These are phyloP conservation scores for Rhagonycha lutea DNA, from an alignment of 2,888 invertebrate genomes.

Conservation along the genomic window DNA sequence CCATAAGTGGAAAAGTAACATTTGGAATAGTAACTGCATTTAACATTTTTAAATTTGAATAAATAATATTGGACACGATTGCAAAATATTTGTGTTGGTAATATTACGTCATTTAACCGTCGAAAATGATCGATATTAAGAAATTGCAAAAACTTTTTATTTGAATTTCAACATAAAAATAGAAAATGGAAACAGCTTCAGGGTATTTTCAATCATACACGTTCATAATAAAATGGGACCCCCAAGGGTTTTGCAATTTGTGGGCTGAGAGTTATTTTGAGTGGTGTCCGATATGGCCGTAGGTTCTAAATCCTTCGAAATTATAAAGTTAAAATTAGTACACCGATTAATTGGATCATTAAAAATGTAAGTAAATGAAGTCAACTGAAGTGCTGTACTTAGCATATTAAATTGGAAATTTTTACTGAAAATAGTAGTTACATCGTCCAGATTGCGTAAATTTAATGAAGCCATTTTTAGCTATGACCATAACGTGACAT, in stretches of 20 bases:
- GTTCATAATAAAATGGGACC: neutral
- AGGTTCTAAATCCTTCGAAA: neutral
- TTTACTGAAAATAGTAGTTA: neutral
- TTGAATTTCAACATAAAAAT: too few species aligned
- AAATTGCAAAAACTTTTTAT: too few species aligned
- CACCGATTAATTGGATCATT: too few species aligned
- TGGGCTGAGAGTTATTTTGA: neutral
- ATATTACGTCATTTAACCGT: too few species aligned
- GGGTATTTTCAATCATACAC: neutral
- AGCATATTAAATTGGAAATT: neutral
- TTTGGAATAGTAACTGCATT: too few species aligned
- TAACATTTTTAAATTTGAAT: too few species aligned
- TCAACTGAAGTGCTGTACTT: neutral
- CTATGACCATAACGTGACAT: neutral
- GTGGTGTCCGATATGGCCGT: neutral
- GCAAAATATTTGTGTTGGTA: too few species aligned
- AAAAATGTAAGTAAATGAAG: neutral
- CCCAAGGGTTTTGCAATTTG: neutral
- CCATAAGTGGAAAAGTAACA: too few species aligned
- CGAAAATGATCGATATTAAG: too few species aligned
- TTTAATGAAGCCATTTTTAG: neutral
- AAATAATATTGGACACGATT: too few species aligned
- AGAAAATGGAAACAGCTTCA: neutral
- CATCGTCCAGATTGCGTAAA: neutral
- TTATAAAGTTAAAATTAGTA: neutral